Base-by-base conservation (phyloP, 2,888 invertebrate species). In the Heliconius ethilla region DNA sequence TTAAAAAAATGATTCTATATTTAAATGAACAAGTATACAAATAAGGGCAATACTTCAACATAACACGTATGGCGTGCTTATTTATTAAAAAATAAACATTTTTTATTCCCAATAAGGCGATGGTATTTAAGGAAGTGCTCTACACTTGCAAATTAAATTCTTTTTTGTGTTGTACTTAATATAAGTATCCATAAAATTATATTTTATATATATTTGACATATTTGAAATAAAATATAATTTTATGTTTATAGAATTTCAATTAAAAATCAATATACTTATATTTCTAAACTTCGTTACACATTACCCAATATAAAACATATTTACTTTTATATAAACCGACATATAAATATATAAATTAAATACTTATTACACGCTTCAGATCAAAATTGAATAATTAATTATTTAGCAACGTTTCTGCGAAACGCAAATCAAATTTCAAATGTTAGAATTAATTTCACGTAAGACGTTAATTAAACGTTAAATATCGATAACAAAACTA, bases 401-500 rank as follows among this genome's bases (percentile, higher is more conserved):
- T 67, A 67, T 67, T 67, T 67, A 67, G n/a, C 40, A 37, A 40
- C 27, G 6, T 65, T 45, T 63, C 63, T 22, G n/a, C n/a, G 40
- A 40, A 65, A 45, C 10, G 40, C 25, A 27, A 33, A 10, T 70
- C 27, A 22, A 63, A 70, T 70, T 55, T 62, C 18, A 70, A 62
- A 37, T 63, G 29, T 70, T 6, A 27, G 18, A 27, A 63, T 45
- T 27, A 40, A 25, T 45, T 63, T 70, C 29, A 45, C 62, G 62
- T 65, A 13, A 77, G 51, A 33, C 25, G 51, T n/a, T 65, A 66
- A 63, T 72, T 70, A 70, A 51, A 22, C 11, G 51, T 29, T 45
- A 33, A 62, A 51, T 65, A 76, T 65, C 27, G 33, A 55, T 66
- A 66, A 40, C 25, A 22, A 59, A 70, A 29, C 33, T n/a, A 62